These are phyloP conservation scores for Enteromius thamalakanensis DNA, from an alignment of 2,797 vertebrate genomes.

Conservation along the genomic window DNA sequence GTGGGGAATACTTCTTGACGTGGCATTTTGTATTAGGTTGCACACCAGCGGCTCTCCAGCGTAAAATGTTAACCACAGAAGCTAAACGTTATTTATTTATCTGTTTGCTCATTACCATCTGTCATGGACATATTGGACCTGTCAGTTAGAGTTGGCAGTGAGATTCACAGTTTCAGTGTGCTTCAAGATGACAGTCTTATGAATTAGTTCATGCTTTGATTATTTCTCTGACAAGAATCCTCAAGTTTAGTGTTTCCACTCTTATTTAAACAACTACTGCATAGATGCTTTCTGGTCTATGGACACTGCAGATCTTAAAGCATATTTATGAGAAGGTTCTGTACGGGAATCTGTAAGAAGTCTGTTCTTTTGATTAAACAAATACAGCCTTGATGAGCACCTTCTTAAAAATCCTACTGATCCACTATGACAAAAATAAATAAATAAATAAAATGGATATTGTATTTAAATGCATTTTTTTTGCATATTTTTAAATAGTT, in stretches of 20 bases:
- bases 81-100: slow-evolving; percentile 57
- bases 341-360: too few species aligned
- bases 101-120: slow-evolving; percentile 63
- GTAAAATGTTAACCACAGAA: slow-evolving; percentile 61
- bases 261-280: neutral
- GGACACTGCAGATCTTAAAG: neutral
- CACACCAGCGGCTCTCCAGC: slow-evolving; percentile 61
- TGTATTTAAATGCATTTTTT: too few species aligned
- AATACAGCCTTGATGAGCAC: neutral
- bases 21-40: slow-evolving; percentile 68
- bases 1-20: slow-evolving; percentile 70
- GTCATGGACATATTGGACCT: slow-evolving; percentile 42
- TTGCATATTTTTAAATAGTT: too few species aligned
- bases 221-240: neutral
- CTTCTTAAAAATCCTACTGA: neutral
- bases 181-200: neutral
- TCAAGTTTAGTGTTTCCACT: neutral
- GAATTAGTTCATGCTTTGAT: slow-evolving; percentile 21
- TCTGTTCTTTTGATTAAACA: neutral
- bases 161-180: neutral
- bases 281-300: neutral
- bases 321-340: neutral
- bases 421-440: too few species aligned
- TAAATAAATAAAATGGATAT: too few species aligned
- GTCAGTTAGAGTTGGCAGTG: slow-evolving; percentile 30